Conservation (phyloP, 1,140 invertebrate species). For the Bombus fervidus region DNA sequence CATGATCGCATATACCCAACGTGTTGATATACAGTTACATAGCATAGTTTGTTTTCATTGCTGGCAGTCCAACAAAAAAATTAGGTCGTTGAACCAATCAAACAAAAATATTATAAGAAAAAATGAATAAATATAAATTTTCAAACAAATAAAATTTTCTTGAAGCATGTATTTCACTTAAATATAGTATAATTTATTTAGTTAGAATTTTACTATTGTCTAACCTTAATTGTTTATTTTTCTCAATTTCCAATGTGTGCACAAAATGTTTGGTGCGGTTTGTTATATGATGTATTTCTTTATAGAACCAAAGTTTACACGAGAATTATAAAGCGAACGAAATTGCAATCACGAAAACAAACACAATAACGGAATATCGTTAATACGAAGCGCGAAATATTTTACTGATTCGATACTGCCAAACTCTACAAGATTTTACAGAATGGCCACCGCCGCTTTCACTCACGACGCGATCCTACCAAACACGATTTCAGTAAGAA, state of each 20-base stretch:
- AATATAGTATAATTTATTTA: not conserved
- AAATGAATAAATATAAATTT: not conserved
- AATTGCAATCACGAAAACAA: not conserved
- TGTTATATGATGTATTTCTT: not conserved
- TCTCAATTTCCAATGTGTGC: not conserved
- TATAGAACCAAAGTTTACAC: not conserved
- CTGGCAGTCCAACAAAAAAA: slow-evolving; percentile 36
- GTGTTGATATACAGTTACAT: slow-evolving; percentile 15
- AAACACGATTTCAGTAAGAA: slow-evolving; percentile 44
- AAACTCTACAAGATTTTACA: slow-evolving; percentile 3
- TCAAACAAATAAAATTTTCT: slow-evolving; percentile 8
- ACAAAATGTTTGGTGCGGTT: slow-evolving; percentile 3
- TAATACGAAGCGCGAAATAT: not conserved
- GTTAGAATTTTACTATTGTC: not conserved
- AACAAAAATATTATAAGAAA: not conserved
- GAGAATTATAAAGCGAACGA: not conserved
- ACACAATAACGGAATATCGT: no score
- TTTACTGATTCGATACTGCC: not conserved
- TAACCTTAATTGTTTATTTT: slow-evolving; percentile 3
- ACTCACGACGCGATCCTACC: slow-evolving; percentile 55
- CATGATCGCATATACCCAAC: not conserved
- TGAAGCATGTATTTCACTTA: not conserved
- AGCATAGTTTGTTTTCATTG: slow-evolving; percentile 31
- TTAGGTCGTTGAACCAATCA: slow-evolving; percentile 43
- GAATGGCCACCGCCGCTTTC: slow-evolving; percentile 52